A percentile compares a stretch with the other conserved stretches of the same genome.
These are phyloP conservation scores for Drosophila bunnanda DNA, from an alignment of 2,888 invertebrate genomes.

Conservation along the genomic window DNA sequence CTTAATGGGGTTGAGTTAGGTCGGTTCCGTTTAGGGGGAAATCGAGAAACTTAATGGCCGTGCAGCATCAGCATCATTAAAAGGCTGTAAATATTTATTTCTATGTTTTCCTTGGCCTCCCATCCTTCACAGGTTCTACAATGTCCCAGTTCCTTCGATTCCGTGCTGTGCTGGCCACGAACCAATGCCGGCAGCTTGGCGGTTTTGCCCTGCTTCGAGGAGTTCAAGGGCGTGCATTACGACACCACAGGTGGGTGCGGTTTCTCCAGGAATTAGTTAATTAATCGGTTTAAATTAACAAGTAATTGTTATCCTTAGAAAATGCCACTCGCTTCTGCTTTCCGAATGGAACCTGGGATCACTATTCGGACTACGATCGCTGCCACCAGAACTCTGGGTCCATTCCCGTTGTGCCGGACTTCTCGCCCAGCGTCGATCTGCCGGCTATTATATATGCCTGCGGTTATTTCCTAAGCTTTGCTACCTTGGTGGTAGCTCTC, in stretches of 20 bases:
- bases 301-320: constrained; percentile 85
- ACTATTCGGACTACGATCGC: constrained; percentile 90
- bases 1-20: constrained; percentile 26
- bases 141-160: constrained; percentile 90
- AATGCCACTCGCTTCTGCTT: constrained; percentile 93
- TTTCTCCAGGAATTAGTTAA: constrained; percentile 71
- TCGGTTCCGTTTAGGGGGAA: constrained; percentile 14
- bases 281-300: neutral
- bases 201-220: constrained; percentile 91
- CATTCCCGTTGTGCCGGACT: constrained; percentile 87
- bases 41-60: constrained; percentile 12
- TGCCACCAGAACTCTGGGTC: constrained; percentile 86
- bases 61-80: constrained; percentile 3
- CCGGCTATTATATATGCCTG: constrained; percentile 92
- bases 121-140: constrained; percentile 39
- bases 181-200: constrained; percentile 89
- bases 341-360: constrained; percentile 92
- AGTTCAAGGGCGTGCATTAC: constrained; percentile 91
- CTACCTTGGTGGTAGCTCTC: constrained; percentile 92
- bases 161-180: constrained; percentile 93
- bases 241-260: constrained; percentile 92
- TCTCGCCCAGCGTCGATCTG: constrained; percentile 85
- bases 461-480: constrained; percentile 93
- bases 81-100: constrained; percentile 20
- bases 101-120: constrained; percentile 13